Evolutionary conservation across 2,113 vertebrate genomes (phyloP), one percentile per base, ranked within the genome.

Genomic region (Isurus oxyrinchus): DNA sequence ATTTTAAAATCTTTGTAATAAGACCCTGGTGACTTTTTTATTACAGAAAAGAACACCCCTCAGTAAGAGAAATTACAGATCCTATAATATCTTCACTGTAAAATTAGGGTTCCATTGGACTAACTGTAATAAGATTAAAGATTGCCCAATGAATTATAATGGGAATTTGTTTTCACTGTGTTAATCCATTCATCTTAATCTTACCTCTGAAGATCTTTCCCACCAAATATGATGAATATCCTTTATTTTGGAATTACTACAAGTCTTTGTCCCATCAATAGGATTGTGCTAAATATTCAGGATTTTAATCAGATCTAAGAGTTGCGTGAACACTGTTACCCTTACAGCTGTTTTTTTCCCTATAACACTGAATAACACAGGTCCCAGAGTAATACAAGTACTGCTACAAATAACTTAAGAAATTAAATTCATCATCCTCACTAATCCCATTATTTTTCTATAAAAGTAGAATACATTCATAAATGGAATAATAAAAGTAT

Each of bases 401-500:
- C 63, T 31, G 23, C 66, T 72, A 53, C 94, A 95, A 25, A 35
- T 11, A 72, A 72, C 10, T 44, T 95, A 49, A 72, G 67, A 93
- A 95, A 95, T 72, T 19, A 95, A 55, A 49, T 69, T 25, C 25
- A 69, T 95, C 61, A 72, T 25, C 94, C 25, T 69, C 66, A 95
- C 40, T 95, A 95, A 53, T 95, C 25, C 25, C 25, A 95, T 72
- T 10, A 95, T 72, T 95, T 95, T 95, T 95, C 94, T 53, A 49
- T 40, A 5, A 72, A 95, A 69, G 23, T 53, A 69, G 66, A 95
- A 53, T 72, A 72, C 14, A 72, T 95, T 13, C 44, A 31, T 53
- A 53, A 6, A 35, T n/a, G 95, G 96, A 97, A 96, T 96, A 87
- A 66, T 14, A 96, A 66, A 57, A 0, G 95, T 40, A 2, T 55